A percentile compares a stretch with the other conserved stretches of the same genome.
phyloP scores from a whole-genome alignment of 2,113 vertebrate species.

The Phrynosoma blainvillii region DNA sequence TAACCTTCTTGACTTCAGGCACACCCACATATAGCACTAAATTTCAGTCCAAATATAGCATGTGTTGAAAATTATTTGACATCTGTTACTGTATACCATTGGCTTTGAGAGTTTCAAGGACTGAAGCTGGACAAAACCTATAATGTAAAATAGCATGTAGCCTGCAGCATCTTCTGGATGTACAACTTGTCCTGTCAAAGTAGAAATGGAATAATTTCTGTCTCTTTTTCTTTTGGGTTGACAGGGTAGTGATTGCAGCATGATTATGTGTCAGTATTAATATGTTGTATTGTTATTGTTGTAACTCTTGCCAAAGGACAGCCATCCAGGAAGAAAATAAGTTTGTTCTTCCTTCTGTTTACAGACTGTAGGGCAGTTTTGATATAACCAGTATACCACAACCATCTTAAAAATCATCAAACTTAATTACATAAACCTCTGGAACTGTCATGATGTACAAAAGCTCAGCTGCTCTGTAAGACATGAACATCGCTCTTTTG shows the following conservation, averaged over 20 bases:
- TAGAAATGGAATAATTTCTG: conserved; percentile 36
- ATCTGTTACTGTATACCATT: conserved; percentile 38
- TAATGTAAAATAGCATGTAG: background rate
- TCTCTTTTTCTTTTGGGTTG: background rate
- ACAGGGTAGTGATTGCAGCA: background rate
- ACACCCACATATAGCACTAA: background rate
- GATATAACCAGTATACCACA: background rate
- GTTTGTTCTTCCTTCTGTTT: background rate
- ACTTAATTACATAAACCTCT: background rate
- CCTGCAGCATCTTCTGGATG: conserved; percentile 28
- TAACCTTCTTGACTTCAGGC: background rate
- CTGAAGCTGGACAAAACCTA: conserved; percentile 22
- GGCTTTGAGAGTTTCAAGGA: conserved; percentile 25
- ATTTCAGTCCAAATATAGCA: background rate
- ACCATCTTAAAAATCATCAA: background rate
- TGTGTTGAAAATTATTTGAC: background rate
- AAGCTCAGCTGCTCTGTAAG: background rate
- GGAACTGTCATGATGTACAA: too few species aligned
- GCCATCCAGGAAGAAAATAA: background rate
- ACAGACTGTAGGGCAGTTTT: background rate
- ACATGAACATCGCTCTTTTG: background rate
- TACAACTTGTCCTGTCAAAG: conserved; percentile 21
- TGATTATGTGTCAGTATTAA: background rate
- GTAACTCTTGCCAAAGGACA: background rate
- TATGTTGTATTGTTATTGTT: background rate